Conservation (phyloP, 2,113 vertebrate species). For the Serilophus lunatus region DNA sequence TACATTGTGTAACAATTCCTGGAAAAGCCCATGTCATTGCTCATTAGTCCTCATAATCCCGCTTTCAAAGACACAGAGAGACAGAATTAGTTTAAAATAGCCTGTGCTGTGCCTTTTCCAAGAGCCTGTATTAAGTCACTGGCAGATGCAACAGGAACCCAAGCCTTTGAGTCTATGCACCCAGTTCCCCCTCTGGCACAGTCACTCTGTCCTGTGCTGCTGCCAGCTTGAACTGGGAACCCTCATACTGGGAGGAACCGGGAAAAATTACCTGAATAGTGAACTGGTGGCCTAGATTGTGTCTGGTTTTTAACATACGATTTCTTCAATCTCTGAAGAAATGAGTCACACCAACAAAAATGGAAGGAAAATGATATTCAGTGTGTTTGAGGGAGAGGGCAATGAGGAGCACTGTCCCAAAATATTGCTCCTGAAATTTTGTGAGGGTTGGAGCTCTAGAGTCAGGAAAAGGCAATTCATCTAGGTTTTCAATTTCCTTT, state of each 20-base stretch:
- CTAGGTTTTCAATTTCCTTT: background rate
- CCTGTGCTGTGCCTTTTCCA: background rate
- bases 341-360: background rate
- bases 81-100: slow-evolving; percentile 44
- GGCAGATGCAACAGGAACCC: background rate
- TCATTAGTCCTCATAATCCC: slow-evolving; percentile 4
- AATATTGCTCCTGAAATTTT: background rate
- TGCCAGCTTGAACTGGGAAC: background rate
- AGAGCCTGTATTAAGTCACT: background rate
- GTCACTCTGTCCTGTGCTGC: background rate
- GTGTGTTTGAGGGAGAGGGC: background rate
- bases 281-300: background rate
- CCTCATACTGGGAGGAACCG: background rate
- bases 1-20: background rate
- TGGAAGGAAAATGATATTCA: background rate
- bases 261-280: background rate
- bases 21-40: background rate
- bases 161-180: background rate
- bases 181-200: background rate
- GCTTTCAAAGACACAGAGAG: background rate
- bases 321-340: background rate
- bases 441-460: background rate
- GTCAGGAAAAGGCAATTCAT: background rate
- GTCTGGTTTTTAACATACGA: background rate
- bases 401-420: background rate